A percentile compares a stretch with the other conserved stretches of the same genome.
Evolutionary conservation across 2,113 vertebrate genomes (phyloP).

Genomic region (Ancistrus triradiatus): DNA sequence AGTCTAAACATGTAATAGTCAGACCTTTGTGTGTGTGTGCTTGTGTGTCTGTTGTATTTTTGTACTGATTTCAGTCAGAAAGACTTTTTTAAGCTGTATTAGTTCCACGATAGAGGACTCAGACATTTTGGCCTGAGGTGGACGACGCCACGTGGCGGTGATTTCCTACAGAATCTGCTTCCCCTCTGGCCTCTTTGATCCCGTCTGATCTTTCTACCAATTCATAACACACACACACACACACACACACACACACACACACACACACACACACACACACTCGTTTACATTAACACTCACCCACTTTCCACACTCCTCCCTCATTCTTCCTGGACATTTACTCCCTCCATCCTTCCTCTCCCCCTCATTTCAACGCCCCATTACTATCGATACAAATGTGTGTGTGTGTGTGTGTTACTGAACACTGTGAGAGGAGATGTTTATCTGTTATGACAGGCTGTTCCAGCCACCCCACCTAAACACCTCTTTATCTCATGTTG

Average conservation of each 20-base stretch:
- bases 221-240: slow-evolving; percentile 13
- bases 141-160: too few species aligned
- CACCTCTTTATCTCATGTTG: too few species aligned
- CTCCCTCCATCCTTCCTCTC: slow-evolving; percentile 6
- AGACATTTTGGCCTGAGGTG: too few species aligned
- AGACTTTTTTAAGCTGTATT: too few species aligned
- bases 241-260: slow-evolving; percentile 52
- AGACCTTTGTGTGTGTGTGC: too few species aligned
- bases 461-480: not conserved
- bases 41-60: too few species aligned
- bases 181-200: too few species aligned
- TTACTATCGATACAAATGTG: not conserved
- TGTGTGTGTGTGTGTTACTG: slow-evolving; percentile 6
- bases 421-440: not conserved
- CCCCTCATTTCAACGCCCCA: slow-evolving; percentile 1
- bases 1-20: too few species aligned
- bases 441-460: not conserved
- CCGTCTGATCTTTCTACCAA: too few species aligned
- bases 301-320: not conserved
- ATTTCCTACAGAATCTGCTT: too few species aligned
- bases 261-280: slow-evolving; percentile 12
- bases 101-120: too few species aligned
- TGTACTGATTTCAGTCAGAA: too few species aligned
- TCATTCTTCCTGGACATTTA: slow-evolving; percentile 6
- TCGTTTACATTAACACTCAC: not conserved